Evolutionary conservation across 2,888 invertebrate species (phyloP).

Genomic region (Pandemis corylana): DNA sequence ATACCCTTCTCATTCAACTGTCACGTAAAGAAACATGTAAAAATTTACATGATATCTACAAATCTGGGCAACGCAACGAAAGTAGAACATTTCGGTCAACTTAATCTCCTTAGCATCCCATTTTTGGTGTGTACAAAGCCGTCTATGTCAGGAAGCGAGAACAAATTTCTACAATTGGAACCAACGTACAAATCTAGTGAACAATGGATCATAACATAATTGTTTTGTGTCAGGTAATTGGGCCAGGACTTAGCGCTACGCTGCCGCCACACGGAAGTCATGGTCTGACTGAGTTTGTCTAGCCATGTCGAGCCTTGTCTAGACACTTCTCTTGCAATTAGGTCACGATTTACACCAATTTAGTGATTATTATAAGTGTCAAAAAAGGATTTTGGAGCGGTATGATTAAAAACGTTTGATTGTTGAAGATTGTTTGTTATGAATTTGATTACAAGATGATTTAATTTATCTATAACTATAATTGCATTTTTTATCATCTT

Average conservation of each 20-base stretch:
- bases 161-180: slow-evolving; percentile 4
- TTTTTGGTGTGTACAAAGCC: not conserved
- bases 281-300: slow-evolving; percentile 16
- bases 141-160: not conserved
- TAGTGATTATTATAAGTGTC: not conserved
- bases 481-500: too few relatives aligned
- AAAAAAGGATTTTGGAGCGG: not conserved
- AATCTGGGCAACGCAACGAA: not conserved
- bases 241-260: slow-evolving; percentile 6
- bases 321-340: slow-evolving; percentile 9
- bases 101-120: not conserved
- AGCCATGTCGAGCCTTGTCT: slow-evolving; percentile 11
- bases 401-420: not conserved
- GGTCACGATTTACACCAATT: slow-evolving; percentile 14
- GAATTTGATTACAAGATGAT: too few relatives aligned
- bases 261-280: slow-evolving; percentile 11
- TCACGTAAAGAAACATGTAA: too few relatives aligned
- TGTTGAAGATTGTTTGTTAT: not conserved
- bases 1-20: too few relatives aligned
- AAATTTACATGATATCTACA: not conserved
- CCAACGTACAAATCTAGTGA: not conserved
- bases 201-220: slow-evolving; percentile 10
- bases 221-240: slow-evolving; percentile 23
- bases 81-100: not conserved
- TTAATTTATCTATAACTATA: too few relatives aligned